phyloP scores from a whole-genome alignment of 2,888 invertebrate species.

The Chloroclystis v-ata region DNA sequence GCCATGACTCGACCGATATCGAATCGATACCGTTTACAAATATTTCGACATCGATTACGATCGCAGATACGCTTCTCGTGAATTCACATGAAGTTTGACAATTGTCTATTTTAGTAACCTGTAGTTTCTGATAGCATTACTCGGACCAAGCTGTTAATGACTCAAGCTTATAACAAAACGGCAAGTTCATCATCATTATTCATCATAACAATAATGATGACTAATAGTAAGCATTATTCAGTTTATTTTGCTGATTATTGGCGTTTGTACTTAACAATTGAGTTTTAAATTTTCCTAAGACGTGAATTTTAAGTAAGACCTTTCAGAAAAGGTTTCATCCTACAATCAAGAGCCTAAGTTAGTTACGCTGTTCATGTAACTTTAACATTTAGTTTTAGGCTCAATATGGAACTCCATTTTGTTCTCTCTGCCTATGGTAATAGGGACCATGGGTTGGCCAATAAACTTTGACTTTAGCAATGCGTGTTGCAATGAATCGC shows the following conservation, averaged over 20 bases:
- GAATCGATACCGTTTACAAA: slow-evolving; percentile 70
- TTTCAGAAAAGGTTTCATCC: slow-evolving; percentile 2
- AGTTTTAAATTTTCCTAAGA: too few species aligned
- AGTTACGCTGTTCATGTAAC: slow-evolving; percentile 17
- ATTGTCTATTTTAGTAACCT: slow-evolving; percentile 7
- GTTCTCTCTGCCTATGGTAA: slow-evolving; percentile 21
- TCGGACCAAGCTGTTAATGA: too few species aligned
- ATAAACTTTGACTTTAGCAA: slow-evolving; percentile 29
- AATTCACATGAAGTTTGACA: slow-evolving; percentile 20
- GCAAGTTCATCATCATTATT: too few species aligned
- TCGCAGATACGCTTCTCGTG: slow-evolving; percentile 36
- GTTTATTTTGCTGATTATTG: too few species aligned
- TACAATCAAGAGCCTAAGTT: slow-evolving; percentile 2
- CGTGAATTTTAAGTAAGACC: neutral
- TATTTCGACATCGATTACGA: slow-evolving; percentile 72
- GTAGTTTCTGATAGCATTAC: neutral
- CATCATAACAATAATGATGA: too few species aligned
- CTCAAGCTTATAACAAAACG: too few species aligned
- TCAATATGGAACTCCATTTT: slow-evolving; percentile 12
- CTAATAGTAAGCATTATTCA: too few species aligned
- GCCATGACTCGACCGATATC: slow-evolving; percentile 49
- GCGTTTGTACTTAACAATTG: too few species aligned
- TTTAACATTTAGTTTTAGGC: slow-evolving; percentile 25
- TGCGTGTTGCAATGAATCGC: slow-evolving; percentile 45
- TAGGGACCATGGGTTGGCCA: slow-evolving; percentile 21